Evolutionary conservation across 2,888 invertebrate species (phyloP), one percentile per base, ranked within the genome.

Genomic region (Charanyca ferruginea): DNA sequence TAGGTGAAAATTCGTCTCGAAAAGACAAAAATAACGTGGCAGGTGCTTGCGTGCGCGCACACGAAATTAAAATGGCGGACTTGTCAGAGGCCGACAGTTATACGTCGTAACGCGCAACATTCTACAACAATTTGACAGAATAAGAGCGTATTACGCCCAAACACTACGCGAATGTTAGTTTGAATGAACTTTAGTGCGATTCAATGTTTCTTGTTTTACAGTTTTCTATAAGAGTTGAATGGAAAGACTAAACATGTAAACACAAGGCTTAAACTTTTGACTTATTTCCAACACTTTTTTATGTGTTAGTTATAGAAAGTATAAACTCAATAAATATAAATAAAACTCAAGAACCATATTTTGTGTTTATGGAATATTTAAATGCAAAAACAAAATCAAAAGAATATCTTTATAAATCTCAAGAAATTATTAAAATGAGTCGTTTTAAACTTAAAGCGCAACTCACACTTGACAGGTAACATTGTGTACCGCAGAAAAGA

Each of bases 31-130:
- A 94, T 94, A 93, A 85, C 83, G 73, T 79, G 83, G 85, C 88
- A 91, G 91, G 90, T 89, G 90, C 82, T 80, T 78, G 86, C 89
- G 89, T 87, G 80, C 76, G 89, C 87, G 89, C 86, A 80, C 61
- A 80, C 86, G 76, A 89, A 89, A 89, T 89, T 88, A 91, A 92
- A 90, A 91, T 91, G 90, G 91, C 87, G 85, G 87, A 87, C 81
- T 85, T 88, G 88, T 88, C 86, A 87, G 83, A 81, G 81, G 82
- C 77, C 69, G 91, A 92, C 91, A 89, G 84, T 91, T 91, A 91
- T 91, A 85, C 79, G 82, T 87, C 88, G 89, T 91, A 89, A 89
- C 83, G 83, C 78, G 81, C 81, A 76, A 85, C 83, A 81, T 89
- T 89, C 84, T 87, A 85, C 85, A 83, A 87, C 83, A 87, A 84